Evolutionary conservation across 2,113 vertebrate genomes (phyloP), one percentile per base, ranked within the genome.

Genomic region (Sander lucioperca): DNA sequence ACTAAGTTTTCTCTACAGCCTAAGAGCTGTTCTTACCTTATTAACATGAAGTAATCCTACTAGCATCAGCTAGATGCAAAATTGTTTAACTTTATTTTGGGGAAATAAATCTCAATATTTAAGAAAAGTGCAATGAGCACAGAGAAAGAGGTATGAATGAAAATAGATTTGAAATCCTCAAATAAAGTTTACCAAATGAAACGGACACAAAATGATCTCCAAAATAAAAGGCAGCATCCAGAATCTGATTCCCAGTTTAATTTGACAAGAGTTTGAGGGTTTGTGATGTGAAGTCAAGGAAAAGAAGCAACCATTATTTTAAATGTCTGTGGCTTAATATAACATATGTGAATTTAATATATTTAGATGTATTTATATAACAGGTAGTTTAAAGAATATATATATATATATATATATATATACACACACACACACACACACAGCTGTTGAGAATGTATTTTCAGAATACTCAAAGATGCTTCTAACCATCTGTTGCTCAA

Each of bases 301-400:
- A 33, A 64, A 63, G 13, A 43, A 43, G 57, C 1, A 19, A 7
- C 2, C 1, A 19, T 56, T 71, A 33, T 68, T 45, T 61, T 61
- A 12, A 47, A 10, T 54, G 80, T 61, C 57, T 64, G 66, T 27
- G 39, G 33, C 30, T 39, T 33, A 13, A 27, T 36, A 39, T 12
- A 19, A 57, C 25, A 18, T 25, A 64, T 64, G 14, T 33, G 21
- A 62, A 77, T 47, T n/a, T 27, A 81, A 72, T 77, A 48, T 63
- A 82, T 74, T 82, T 45, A 78, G 71, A 72, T 77, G n/a, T 63
- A 82, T 74, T 79, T 51, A 78, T 74, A 30, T 51, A 68, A 3
- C 50, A 69, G 16, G n/a, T 73, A 62, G 33, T 36, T 73, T 36
- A 10, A 54, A 48, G 19, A 11, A 70, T 27, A 2, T 27, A 27